Base-by-base conservation (phyloP, 2,797 vertebrate genomes). In the Rhinichthys osculus region DNA sequence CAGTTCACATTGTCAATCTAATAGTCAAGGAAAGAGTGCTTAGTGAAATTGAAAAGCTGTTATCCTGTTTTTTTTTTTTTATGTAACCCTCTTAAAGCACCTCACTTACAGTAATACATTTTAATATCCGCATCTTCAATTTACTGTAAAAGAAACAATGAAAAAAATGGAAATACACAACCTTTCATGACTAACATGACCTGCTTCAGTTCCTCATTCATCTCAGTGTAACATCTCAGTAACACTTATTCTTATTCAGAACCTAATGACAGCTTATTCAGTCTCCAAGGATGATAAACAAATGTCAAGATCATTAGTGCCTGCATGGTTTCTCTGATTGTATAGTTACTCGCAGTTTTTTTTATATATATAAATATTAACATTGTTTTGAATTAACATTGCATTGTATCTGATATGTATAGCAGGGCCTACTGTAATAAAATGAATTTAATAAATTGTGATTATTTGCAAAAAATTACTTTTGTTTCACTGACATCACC, bases 171-270 rank as follows among this genome's bases (percentile, higher is more conserved):
- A 54, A 84, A 78, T 70, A 19, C 44, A 84, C 59, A 77, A 78
- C 74, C 74, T 84, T 84, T 69, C 71, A 57, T 90, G 87, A 90
- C 85, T 88, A 87, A 87, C 87, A 80, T 69, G 77, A 85, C 50
- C 85, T 88, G 81, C 85, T 88, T 76, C 73, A 67, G 16, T 54
- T 66, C 85, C 72, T 83, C 38, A n/a, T 57, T 78, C 54, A 83
- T 79, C 19, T 81, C 57, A 69, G 54, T 57, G 70, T 67, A 57
- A 72, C 64, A 35, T 13, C 78, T 80, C 78, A 35, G 13, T n/a
- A 30, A 21, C 19, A 66, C n/a, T 7, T 66, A 30, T 50, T 78
- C 3, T 78, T 54, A 69, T 85, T 67, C 76, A 83, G 27, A 71
- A 33, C 66, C 64, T 84, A 87, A 87, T 82, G 83, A 82, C 83